Percentiles rank a stretch among this genome's conserved stretches.
Evolutionary conservation across 2,888 invertebrate species (phyloP).

Genomic region (Diarsia brunnea): DNA sequence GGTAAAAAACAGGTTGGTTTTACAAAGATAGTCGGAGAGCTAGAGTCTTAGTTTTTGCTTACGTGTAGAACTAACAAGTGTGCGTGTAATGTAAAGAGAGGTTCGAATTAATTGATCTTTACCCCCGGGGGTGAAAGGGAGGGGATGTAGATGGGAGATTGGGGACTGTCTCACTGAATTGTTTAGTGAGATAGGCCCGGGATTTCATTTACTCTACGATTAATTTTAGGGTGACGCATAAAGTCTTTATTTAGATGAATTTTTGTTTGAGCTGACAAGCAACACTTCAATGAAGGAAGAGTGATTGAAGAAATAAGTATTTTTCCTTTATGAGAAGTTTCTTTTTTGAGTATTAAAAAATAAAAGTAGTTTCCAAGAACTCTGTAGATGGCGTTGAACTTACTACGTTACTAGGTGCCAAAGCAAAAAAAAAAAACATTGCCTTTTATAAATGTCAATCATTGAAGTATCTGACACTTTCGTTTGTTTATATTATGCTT

Average conservation of each 20-base stretch:
- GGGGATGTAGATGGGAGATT: neutral
- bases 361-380: too few relatives aligned
- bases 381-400: too few relatives aligned
- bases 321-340: too few relatives aligned
- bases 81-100: constrained; percentile 50
- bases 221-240: constrained; percentile 5
- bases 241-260: neutral
- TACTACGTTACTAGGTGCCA: too few relatives aligned
- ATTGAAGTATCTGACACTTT: too few relatives aligned
- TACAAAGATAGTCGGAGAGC: constrained; percentile 14
- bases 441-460: too few relatives aligned
- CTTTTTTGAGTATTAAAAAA: too few relatives aligned
- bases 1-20: neutral
- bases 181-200: constrained; percentile 59
- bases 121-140: too few relatives aligned
- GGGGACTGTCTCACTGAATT: constrained; percentile 36
- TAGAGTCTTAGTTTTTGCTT: constrained; percentile 51
- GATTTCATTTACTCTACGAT: constrained; percentile 31
- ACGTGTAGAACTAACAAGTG: constrained; percentile 54
- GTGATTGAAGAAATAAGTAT: neutral
- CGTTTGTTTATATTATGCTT: too few relatives aligned
- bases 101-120: constrained; percentile 54
- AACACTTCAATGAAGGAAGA: neutral
- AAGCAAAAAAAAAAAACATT: too few relatives aligned
- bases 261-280: neutral